Percentiles rank a stretch among this genome's conserved stretches.
Evolutionary conservation across 2,113 vertebrate genomes (phyloP).

Genomic region (Perca schrenkii): DNA sequence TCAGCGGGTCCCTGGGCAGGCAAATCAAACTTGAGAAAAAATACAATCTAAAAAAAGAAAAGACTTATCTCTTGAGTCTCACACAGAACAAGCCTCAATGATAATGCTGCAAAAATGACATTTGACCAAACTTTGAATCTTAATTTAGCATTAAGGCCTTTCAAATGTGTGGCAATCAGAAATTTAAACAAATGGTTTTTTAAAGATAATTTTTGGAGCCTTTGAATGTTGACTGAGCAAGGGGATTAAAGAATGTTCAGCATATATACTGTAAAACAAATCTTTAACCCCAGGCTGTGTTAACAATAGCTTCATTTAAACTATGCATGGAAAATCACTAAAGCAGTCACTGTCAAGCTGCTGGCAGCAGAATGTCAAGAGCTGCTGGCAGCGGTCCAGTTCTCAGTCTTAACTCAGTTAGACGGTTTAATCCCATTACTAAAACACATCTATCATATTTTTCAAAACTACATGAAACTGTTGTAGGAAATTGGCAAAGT

Average conservation of each 20-base stretch:
- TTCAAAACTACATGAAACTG: constrained; percentile 36
- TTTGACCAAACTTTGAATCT: constrained; percentile 6
- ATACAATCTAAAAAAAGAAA: not conserved
- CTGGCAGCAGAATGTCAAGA: constrained; percentile 62
- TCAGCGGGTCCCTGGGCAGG: too few relatives aligned
- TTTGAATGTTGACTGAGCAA: constrained; percentile 23
- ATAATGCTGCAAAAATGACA: constrained; percentile 7
- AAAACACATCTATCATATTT: constrained; percentile 51
- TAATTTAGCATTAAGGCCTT: not conserved
- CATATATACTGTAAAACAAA: constrained; percentile 62
- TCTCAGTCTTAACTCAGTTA: constrained; percentile 53
- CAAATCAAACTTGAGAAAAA: not conserved
- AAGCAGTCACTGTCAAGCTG: constrained; percentile 55
- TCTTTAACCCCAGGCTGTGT: constrained; percentile 54
- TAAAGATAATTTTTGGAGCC: constrained; percentile 27
- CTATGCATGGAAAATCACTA: constrained; percentile 55
- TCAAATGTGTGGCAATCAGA: constrained; percentile 10
- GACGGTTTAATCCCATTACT: constrained; percentile 61
- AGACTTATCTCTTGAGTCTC: not conserved
- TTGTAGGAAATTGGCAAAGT: constrained; percentile 42
- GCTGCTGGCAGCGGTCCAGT: constrained; percentile 55
- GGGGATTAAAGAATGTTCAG: constrained; percentile 57
- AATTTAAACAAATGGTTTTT: constrained; percentile 41
- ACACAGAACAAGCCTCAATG: constrained; percentile 1
- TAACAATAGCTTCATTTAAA: constrained; percentile 66